These are phyloP conservation scores for Teinopalpus imperialis DNA, from an alignment of 2,888 invertebrate genomes.

Conservation along the genomic window DNA sequence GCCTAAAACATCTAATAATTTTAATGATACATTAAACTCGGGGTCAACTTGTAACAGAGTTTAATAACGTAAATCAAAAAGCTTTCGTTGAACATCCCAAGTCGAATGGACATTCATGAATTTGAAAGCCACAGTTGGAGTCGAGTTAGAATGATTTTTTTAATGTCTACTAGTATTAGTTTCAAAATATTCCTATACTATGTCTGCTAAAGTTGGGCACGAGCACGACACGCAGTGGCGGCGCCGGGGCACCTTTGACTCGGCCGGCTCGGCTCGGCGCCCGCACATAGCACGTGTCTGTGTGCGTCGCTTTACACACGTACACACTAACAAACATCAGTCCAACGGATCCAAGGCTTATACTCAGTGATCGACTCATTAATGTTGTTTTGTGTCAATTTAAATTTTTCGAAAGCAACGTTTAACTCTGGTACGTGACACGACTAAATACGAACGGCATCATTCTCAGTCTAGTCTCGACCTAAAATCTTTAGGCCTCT, in stretches of 20 bases:
- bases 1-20: conserved; percentile 19
- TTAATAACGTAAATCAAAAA: conserved; percentile 4
- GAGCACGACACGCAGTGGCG: conserved; percentile 39
- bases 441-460: conserved; percentile 43
- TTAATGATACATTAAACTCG: conserved; percentile 20
- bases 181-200: conserved; percentile 12
- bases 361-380: conserved; percentile 51
- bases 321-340: conserved; percentile 31
- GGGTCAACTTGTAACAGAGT: conserved; percentile 12
- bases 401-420: conserved; percentile 68
- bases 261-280: conserved; percentile 46
- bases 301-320: conserved; percentile 54
- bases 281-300: conserved; percentile 35
- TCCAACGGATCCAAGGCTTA: conserved; percentile 12
- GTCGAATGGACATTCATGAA: conserved; percentile 10
- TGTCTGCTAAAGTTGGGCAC: conserved; percentile 28
- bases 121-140: too few species aligned
- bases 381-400: conserved; percentile 68
- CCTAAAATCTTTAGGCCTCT: conserved; percentile 53
- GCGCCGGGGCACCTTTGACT: conserved; percentile 65
- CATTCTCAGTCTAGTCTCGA: conserved; percentile 58
- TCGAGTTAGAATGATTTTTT: conserved; percentile 3
- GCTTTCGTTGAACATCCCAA: too few species aligned
- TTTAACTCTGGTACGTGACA: conserved; percentile 56
- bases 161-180: background rate